Evolutionary conservation across 1,140 invertebrate genomes (phyloP).

Genomic region (Hydropsyche tenuis): DNA sequence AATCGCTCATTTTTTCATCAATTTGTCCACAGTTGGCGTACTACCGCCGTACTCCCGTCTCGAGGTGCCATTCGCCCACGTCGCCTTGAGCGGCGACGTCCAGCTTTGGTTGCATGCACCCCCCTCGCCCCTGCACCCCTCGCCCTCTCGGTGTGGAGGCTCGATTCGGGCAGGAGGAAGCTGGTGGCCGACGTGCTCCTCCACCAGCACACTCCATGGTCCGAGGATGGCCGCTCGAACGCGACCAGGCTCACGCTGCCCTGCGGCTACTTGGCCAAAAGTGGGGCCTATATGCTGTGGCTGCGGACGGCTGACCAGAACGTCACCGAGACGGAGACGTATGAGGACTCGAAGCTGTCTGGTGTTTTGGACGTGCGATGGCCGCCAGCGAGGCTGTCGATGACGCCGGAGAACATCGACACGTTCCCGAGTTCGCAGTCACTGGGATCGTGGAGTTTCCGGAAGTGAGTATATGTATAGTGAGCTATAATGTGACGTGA

Average conservation of each 20-base stretch:
- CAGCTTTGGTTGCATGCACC: conserved; percentile 63
- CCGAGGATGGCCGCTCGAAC: conserved; percentile 9
- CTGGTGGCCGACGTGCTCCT: conserved; percentile 55
- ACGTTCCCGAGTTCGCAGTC: conserved; percentile 80
- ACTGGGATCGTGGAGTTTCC: conserved; percentile 75
- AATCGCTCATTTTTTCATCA: background rate
- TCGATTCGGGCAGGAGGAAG: conserved; percentile 53
- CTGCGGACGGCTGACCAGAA: conserved; percentile 39
- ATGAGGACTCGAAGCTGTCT: conserved; percentile 52
- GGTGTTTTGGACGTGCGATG: conserved; percentile 77
- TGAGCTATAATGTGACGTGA: too few species aligned
- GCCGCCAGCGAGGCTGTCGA: conserved; percentile 73
- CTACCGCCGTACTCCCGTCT: conserved; percentile 57
- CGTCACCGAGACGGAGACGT: conserved; percentile 41
- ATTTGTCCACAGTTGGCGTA: conserved; percentile 51
- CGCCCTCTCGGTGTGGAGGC: conserved; percentile 49
- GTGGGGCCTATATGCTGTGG: conserved; percentile 59
- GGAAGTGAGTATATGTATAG: too few species aligned
- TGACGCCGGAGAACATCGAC: conserved; percentile 74
- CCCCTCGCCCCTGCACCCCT: conserved; percentile 44
- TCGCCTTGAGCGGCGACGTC: conserved; percentile 71
- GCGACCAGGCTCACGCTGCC: conserved; percentile 65
- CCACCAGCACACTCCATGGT: conserved; percentile 51
- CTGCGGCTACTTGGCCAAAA: conserved; percentile 73
- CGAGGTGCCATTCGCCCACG: conserved; percentile 65